phyloP scores from a whole-genome alignment of 2,113 vertebrate species.

The Falco punctatus region DNA sequence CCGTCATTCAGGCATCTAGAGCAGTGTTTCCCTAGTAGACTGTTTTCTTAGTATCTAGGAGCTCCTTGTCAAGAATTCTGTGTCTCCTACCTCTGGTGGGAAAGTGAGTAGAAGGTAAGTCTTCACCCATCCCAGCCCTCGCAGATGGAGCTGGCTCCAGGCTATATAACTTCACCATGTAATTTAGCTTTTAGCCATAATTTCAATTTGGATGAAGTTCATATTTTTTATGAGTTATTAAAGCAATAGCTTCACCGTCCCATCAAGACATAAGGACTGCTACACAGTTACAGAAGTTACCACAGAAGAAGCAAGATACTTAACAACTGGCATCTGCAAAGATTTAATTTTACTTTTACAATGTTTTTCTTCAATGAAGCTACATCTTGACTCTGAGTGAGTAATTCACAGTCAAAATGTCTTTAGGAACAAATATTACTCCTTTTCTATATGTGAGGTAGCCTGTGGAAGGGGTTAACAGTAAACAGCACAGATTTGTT shows the following conservation, averaged over 20 bases:
- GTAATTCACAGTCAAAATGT: not conserved
- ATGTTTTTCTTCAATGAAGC: not conserved
- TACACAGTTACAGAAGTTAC: not conserved
- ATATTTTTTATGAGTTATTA: slow-evolving; percentile 40
- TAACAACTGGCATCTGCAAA: not conserved
- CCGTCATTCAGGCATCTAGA: not conserved
- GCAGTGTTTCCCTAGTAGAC: not conserved
- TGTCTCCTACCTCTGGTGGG: not conserved
- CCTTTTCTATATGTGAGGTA: not conserved
- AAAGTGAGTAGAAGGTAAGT: not conserved
- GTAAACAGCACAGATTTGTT: not conserved
- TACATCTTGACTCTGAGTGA: not conserved
- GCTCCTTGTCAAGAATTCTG: not conserved
- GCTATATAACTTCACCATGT: not conserved
- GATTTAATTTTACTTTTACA: not conserved
- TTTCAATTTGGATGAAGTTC: slow-evolving; percentile 47
- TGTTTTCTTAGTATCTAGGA: not conserved
- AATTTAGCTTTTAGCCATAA: slow-evolving; percentile 46
- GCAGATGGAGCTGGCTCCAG: not conserved
- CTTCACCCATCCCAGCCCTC: not conserved
- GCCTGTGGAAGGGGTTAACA: not conserved
- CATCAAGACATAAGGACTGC: not conserved
- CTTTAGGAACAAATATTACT: not conserved
- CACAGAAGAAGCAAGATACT: not conserved
- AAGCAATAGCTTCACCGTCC: not conserved